Base-by-base conservation (phyloP, 2,888 invertebrate species). In the Gymnosoma rotundatum region DNA sequence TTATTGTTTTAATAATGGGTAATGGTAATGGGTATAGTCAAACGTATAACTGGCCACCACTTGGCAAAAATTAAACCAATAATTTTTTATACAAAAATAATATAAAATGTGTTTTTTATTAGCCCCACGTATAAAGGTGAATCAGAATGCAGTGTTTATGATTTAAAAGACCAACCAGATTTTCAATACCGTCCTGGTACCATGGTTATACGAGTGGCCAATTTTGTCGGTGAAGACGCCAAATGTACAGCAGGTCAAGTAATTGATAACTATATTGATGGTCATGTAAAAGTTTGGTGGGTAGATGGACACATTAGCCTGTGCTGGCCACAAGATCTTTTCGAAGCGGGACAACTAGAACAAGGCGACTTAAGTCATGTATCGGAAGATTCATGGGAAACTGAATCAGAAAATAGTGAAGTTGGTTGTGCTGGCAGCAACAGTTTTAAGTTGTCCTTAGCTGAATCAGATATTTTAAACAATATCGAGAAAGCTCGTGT, bases 151-250 rank as follows among this genome's bases (percentile, higher is more conserved):
- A 98, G 98, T 92, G 98, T 98, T 6, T 99, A 98, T 92, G 98
- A 99, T 92, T 93, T 98, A 70, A 97, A 97, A 90, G 98, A 98
- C 93, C 98, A 98, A 93, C 96, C 97, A 0, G 98, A 98, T 91
- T 98, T 97, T 93, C 96, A 97, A 90, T 98, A 97, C 93, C 94
- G 98, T 87, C 98, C 98, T 10, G 98, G 98, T 21, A 97, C 97
- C 14, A 96, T 97, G 89, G 98, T 98, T 69, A 97, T 97, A 89
- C 93, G 96, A 82, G 96, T 97, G 69, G 96, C 96, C 60, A 96
- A 96, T 93, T 96, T 96, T 89, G 94, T 95, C 50, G 95, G 95
- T 4, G 95, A 95, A 73, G 95, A 95, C 89, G 93, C 94, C 38
- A 94, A 94, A 69, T 96, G 95, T 86, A 96, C 96, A 21, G 97